Conservation (phyloP, 2,797 vertebrate genomes). For the Tarsius wallacei region DNA sequence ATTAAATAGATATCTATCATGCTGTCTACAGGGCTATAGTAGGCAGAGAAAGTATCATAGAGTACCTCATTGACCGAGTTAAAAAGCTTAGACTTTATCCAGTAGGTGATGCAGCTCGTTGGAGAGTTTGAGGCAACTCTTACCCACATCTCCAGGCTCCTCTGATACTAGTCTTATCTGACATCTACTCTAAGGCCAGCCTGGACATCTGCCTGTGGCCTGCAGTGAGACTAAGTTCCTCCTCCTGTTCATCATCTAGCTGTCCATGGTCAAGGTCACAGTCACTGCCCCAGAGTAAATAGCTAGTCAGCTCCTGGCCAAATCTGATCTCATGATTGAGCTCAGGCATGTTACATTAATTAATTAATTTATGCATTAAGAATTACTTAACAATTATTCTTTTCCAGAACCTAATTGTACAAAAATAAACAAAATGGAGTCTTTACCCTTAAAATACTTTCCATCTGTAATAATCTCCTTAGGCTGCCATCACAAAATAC, state of each 20-base stretch:
- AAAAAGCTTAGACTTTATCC: background rate
- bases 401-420: background rate
- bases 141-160: background rate
- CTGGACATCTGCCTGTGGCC: background rate
- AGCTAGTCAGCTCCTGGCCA: background rate
- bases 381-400: background rate
- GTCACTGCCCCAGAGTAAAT: background rate
- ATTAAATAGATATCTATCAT: background rate
- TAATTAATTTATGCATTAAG: background rate
- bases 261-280: background rate
- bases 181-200: background rate
- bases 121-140: background rate
- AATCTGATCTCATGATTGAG: background rate
- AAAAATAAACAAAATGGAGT: background rate
- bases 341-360: background rate
- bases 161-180: background rate
- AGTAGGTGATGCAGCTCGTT: background rate
- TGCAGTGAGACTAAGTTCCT: background rate
- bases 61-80: background rate
- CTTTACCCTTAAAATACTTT: conserved; percentile 5
- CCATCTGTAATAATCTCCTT: background rate
- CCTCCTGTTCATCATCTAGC: background rate
- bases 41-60: background rate
- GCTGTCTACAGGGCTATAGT: background rate
- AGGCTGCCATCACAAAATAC: background rate